Evolutionary conservation across 2,113 vertebrate genomes (phyloP).

Genomic region (Zosterops pallidus): DNA sequence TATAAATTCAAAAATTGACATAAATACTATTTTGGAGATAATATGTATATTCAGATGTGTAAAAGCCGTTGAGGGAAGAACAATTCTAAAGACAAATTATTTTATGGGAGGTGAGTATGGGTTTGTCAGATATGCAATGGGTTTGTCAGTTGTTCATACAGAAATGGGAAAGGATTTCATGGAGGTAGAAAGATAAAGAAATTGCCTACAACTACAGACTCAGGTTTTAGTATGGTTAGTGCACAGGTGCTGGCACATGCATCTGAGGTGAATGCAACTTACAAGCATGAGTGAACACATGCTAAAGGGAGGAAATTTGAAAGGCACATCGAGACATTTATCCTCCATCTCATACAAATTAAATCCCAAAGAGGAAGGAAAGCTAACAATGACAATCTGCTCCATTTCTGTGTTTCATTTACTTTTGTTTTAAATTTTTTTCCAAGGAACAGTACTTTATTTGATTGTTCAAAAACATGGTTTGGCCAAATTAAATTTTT

Average conservation of each 20-base stretch:
- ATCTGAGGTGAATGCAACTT: neutral
- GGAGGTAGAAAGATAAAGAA: neutral
- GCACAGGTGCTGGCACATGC: fast-evolving
- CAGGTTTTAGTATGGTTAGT: neutral
- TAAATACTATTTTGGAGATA: neutral
- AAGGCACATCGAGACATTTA: neutral
- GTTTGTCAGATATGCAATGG: neutral
- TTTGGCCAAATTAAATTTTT: neutral
- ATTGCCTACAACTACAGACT: neutral
- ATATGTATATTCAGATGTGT: neutral
- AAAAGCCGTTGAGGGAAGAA: neutral
- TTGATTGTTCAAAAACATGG: neutral
- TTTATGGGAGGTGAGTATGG: neutral
- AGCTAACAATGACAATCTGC: neutral
- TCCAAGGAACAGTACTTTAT: neutral
- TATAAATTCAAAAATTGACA: neutral
- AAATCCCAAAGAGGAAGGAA: neutral
- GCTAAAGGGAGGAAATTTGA: neutral
- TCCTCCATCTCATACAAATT: neutral
- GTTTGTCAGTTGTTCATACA: neutral
- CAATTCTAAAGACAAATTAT: neutral
- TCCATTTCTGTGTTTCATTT: neutral
- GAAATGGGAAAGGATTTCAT: neutral
- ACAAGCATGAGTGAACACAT: neutral
- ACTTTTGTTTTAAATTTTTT: neutral